Evolutionary conservation across 2,113 vertebrate genomes (phyloP).

Genomic region (Lates calcarifer): DNA sequence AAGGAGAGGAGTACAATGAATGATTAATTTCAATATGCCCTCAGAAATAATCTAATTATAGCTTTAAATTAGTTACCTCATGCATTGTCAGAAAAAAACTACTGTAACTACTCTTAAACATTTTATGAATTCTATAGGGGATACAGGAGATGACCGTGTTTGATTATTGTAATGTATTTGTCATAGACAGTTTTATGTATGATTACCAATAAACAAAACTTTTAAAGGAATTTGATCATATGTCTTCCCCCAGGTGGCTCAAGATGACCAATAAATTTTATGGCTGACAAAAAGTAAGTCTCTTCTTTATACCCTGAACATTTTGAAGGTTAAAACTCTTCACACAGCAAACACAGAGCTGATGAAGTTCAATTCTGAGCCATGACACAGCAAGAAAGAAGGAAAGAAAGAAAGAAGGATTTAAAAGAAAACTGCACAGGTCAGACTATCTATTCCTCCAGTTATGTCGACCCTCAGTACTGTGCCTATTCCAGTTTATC

Average conservation of each 20-base stretch:
- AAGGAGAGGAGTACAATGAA: slow-evolving; percentile 39
- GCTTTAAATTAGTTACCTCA: slow-evolving; percentile 40
- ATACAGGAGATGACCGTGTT: neutral
- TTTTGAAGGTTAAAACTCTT: neutral
- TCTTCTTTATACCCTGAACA: neutral
- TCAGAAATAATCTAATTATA: slow-evolving; percentile 45
- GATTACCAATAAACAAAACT: neutral
- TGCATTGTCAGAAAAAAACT: slow-evolving; percentile 20
- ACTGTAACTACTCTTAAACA: neutral
- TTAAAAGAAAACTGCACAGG: slow-evolving; percentile 16
- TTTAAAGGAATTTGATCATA: neutral
- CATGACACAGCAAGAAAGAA: neutral
- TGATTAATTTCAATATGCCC: slow-evolving; percentile 42
- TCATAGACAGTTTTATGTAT: neutral
- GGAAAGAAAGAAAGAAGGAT: neutral
- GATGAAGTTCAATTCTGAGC: neutral
- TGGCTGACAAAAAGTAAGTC: neutral
- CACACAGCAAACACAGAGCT: neutral
- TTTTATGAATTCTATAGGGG: neutral
- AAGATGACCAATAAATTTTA: neutral
- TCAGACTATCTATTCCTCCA: slow-evolving; percentile 40
- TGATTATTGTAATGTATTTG: neutral
- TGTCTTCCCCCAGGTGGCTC: neutral
- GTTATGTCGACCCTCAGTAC: slow-evolving; percentile 34
- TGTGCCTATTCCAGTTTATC: slow-evolving; percentile 45